Percentiles rank a stretch among this genome's conserved stretches.
Conservation (phyloP, 2,797 vertebrate species). For the Poeciliopsis turneri region DNA sequence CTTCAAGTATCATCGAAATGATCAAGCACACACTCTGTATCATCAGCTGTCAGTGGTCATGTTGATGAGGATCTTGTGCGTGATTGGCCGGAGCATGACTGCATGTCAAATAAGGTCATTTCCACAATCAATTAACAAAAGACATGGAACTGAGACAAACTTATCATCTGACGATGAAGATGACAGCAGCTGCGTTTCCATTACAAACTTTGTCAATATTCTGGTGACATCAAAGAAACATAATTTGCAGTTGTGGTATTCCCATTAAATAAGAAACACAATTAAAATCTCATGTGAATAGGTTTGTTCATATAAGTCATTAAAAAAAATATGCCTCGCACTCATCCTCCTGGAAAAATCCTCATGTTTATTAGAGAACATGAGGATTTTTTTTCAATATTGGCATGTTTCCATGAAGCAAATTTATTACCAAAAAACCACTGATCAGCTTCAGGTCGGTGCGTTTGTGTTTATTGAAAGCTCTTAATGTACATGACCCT, state of each 20-base stretch:
- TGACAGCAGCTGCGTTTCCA: not conserved
- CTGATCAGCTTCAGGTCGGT: not conserved
- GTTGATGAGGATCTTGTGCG: not conserved
- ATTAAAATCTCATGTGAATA: no score
- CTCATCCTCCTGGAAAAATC: no score
- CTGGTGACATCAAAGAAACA: no score
- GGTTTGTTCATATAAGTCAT: no score
- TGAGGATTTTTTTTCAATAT: no score
- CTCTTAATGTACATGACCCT: conserved; percentile 11
- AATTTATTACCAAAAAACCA: not conserved
- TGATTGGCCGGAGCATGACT: not conserved
- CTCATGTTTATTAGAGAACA: no score
- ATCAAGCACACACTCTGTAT: no score
- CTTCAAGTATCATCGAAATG: not conserved
- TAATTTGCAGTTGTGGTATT: no score
- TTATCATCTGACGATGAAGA: not conserved
- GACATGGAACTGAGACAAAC: not conserved
- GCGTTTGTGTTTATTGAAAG: not conserved
- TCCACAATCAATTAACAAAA: not conserved
- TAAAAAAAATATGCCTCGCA: no score
- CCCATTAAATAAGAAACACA: no score
- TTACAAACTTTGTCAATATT: no score
- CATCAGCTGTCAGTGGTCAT: not conserved
- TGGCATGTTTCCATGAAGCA: no score
- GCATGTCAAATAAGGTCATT: not conserved